Percentiles rank a stretch among this genome's conserved stretches.
Conservation (phyloP, 2,888 invertebrate genomes). For the Tridacna gigas region DNA sequence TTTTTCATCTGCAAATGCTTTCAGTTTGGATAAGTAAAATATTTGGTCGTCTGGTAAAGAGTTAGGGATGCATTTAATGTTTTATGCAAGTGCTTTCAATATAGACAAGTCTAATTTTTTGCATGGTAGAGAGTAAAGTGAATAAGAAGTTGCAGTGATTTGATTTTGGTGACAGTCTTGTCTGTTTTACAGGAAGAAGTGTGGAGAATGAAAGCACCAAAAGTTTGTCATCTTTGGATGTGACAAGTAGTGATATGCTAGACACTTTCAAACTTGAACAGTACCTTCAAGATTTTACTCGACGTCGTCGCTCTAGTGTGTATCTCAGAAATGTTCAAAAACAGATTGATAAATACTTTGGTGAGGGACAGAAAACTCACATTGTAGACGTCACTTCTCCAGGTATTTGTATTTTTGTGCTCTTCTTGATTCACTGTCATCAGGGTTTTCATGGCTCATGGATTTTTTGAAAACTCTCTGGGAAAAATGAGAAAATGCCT, state of each 20-base stretch:
- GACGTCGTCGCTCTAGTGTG: constrained; percentile 48
- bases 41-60: no score
- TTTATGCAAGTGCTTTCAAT: no score
- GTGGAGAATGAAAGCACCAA: constrained; percentile 17
- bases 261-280: constrained; percentile 37
- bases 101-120: no score
- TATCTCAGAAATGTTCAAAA: constrained; percentile 56
- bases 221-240: not conserved
- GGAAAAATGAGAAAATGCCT: no score
- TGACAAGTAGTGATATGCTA: not conserved
- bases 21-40: no score
- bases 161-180: no score
- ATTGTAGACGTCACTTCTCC: constrained; percentile 78
- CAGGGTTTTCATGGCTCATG: no score
- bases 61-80: no score
- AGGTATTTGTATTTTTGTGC: constrained; percentile 47
- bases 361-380: constrained; percentile 54
- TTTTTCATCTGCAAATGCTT: no score
- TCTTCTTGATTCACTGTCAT: not conserved
- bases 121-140: no score
- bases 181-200: constrained; percentile 37
- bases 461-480: no score
- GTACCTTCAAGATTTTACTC: constrained; percentile 50
- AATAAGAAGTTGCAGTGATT: no score
- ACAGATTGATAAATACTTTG: constrained; percentile 60